Base-by-base conservation (phyloP, 2,888 invertebrate species). In the Lagria hirta region DNA sequence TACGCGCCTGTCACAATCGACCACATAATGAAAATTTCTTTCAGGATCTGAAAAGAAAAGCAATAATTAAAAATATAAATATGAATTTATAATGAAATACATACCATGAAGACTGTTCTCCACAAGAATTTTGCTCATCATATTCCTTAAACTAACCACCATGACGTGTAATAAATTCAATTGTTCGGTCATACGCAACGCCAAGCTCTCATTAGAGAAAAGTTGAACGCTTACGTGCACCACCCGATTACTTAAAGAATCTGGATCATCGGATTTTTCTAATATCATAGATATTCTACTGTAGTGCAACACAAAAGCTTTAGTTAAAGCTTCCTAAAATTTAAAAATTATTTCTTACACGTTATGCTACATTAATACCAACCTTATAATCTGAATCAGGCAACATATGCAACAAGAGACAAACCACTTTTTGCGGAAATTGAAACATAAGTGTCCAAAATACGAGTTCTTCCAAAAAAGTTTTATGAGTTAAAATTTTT, bases 361-460 rank as follows among this genome's bases (percentile, higher is more conserved):
- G n/a, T n/a, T n/a, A n/a, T n/a, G n/a, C n/a, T n/a, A n/a, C n/a
- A n/a, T n/a, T n/a, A n/a, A n/a, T n/a, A n/a, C n/a, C n/a, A n/a
- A n/a, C n/a, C n/a, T 97, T 97, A 68, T 96, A 97, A 62, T 88
- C 86, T 52, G 89, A 88, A 74, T 96, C 94, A 2, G 96, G 96
- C 61, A 98, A 75, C 86, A 98, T 89, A 68, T 95, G 94, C 36
- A 98, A 80, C 48, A 98, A 74, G 53, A 97, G 82, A 65, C 96
- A 97, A 35, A 97, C 96, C 41, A 98, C 81, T 68, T 93, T 94
- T 74, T 97, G 95, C 1, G 97, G 97, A 74, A 97, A 98, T 72
- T 97, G 95, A 71, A 89, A 94, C 68, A 91, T 91, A 48, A 97
- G 93, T 12, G 93, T 94, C 97, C 98, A 98, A 75, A 98, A 97